Conservation (phyloP, 2,797 vertebrate species). For the Pyrocephalus nanus region DNA sequence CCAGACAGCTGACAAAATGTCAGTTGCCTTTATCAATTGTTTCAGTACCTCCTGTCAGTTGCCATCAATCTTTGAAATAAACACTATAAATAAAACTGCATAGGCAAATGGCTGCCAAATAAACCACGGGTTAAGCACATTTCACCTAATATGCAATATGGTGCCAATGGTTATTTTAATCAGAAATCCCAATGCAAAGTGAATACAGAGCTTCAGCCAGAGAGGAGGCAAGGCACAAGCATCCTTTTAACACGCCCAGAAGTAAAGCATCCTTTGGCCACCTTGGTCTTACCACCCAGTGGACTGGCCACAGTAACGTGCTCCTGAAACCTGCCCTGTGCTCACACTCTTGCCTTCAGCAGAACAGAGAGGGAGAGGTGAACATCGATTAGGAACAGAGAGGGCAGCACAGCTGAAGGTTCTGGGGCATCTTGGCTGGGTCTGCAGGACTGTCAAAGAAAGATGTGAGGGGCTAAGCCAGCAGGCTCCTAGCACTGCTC, state of each 20-base stretch:
- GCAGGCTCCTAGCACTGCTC: not conserved
- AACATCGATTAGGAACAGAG: rapidly evolving
- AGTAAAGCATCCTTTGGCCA: not conserved
- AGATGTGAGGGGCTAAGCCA: not conserved
- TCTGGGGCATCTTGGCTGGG: not conserved
- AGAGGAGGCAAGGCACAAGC: not conserved
- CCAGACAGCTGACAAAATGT: constrained; percentile 82
- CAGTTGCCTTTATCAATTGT: constrained; percentile 83
- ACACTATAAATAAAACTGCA: constrained; percentile 66
- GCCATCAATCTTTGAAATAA: constrained; percentile 77
- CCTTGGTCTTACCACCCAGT: not conserved
- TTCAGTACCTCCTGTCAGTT: constrained; percentile 69
- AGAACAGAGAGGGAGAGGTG: not conserved
- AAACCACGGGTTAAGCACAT: constrained; percentile 2
- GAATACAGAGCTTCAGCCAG: not conserved
- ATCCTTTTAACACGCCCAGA: not conserved
- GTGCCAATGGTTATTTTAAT: not conserved
- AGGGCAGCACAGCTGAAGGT: rapidly evolving
- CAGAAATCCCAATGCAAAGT: not conserved
- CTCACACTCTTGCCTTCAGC: not conserved
- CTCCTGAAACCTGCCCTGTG: not conserved
- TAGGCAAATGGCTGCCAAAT: constrained; percentile 37
- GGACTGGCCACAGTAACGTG: rapidly evolving
- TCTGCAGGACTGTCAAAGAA: not conserved
- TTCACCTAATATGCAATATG: not conserved